These are phyloP conservation scores for Esox niger DNA, from an alignment of 2,113 vertebrate genomes.

Conservation along the genomic window DNA sequence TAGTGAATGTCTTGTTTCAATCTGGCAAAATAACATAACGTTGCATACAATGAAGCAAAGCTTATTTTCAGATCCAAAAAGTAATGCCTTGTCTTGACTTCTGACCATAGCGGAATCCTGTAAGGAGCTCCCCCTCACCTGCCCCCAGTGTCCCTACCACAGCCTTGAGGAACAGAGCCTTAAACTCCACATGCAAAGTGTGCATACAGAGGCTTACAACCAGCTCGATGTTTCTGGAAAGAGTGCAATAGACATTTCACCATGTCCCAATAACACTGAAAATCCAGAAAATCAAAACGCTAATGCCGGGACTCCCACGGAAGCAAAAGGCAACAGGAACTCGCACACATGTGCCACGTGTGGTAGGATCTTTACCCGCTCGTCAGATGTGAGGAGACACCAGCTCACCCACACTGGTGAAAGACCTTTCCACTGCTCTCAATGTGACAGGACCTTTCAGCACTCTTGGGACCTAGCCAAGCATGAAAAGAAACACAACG, in stretches of 20 bases:
- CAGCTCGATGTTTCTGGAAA: constrained; percentile 1
- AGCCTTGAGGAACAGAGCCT: constrained; percentile 28
- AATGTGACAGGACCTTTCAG: constrained; percentile 75
- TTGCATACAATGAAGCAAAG: too few relatives aligned
- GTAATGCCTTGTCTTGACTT: neutral
- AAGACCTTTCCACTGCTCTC: constrained; percentile 65
- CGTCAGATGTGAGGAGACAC: constrained; percentile 83
- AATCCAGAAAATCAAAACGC: neutral
- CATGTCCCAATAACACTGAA: constrained; percentile 41
- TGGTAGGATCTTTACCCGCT: constrained; percentile 77
- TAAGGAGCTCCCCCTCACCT: constrained; percentile 54
- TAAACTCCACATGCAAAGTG: constrained; percentile 64
- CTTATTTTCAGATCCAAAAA: neutral
- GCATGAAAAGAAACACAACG: constrained; percentile 68
- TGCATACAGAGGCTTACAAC: constrained; percentile 47
- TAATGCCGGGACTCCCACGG: neutral
- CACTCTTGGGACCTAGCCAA: constrained; percentile 74
- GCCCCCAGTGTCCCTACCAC: constrained; percentile 61
- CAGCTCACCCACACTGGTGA: constrained; percentile 76
- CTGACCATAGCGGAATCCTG: constrained; percentile 35
- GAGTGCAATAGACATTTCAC: constrained; percentile 28
- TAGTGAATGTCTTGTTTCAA: neutral
- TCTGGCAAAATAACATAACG: neutral
- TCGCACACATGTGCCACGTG: constrained; percentile 69
- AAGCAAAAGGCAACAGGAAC: constrained; percentile 17